Conservation (phyloP, 2,888 invertebrate species). For the Macropis europaea region DNA sequence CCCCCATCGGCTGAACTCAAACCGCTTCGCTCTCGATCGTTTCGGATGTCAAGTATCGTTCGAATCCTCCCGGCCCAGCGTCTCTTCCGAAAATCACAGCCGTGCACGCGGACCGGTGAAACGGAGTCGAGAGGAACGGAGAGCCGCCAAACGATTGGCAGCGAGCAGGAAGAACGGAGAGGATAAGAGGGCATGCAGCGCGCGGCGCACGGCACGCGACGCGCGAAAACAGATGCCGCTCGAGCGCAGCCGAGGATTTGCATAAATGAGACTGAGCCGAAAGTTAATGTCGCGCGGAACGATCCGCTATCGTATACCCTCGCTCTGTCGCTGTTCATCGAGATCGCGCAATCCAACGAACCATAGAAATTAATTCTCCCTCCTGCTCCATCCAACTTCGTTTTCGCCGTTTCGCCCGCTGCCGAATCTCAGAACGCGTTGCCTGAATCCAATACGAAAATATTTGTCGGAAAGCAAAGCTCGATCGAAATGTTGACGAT, state of each 20-base stretch:
- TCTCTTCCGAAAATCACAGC: no score
- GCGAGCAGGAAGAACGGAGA: not conserved
- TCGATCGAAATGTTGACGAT: no score
- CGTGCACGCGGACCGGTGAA: not conserved
- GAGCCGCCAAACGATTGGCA: not conserved
- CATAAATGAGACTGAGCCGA: conserved; percentile 72
- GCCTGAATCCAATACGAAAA: no score
- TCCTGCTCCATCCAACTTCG: not conserved
- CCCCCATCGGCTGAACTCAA: no score
- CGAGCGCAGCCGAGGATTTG: conserved; percentile 64
- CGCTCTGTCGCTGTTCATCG: conserved; percentile 68
- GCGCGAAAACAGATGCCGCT: conserved; percentile 70
- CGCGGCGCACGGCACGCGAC: conserved; percentile 33
- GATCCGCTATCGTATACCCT: conserved; percentile 53
- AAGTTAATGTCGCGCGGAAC: conserved; percentile 69
- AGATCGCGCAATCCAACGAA: conserved; percentile 60
- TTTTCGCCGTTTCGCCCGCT: no score
- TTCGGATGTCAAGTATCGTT: no score
- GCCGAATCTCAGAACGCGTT: no score
- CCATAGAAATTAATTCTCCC: conserved; percentile 65
- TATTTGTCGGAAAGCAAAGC: no score
- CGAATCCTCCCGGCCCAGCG: no score
- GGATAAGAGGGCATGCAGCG: conserved; percentile 18
- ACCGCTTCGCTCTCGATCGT: no score
- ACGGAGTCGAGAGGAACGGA: no score